Evolutionary conservation across 2,888 invertebrate genomes (phyloP), one percentile per base, ranked within the genome.

Genomic region (Heliconius charithonia): DNA sequence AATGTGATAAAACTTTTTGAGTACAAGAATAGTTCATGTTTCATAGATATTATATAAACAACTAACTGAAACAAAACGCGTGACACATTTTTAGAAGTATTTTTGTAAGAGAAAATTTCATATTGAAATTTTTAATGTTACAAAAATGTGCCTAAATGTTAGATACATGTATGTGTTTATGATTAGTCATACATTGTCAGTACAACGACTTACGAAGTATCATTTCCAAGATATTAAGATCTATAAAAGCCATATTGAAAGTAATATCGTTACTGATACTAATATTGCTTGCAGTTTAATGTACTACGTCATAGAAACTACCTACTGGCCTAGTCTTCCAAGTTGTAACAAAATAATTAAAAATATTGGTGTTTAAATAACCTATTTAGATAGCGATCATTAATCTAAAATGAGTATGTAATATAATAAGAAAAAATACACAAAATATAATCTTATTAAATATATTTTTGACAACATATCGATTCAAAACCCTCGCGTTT

Each of bases 1-100:
- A 76, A 72, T 81, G 82, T 82, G 81, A 81, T 80, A 82, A 81
- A 78, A 70, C 75, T 77, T 79, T 76, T 75, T 67, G 51, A 71
- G 72, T 79, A 79, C 76, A 73, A 72, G 72, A 72, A 41, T 25
- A 37, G 59, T 59, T 27, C 27, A 29, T 70, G 27, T 27, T 70
- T 4, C n/a, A 56, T 71, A 56, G 27, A 71, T 71, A 56, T 27
- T 70, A 29, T 71, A 71, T 29, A 27, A 56, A n/a, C 59, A 59
- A 19, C 22, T 37, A n/a, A 59, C 16, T 16, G 22, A 72, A 72
- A 56, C 16, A n/a, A 6, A 0, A 37, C 59, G n/a, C 13, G n/a
- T n/a, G 59, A n/a, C 59, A 59, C 32, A 72, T 59, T 72, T 59
- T 72, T 72, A 72, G 72, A 72, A 72, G 32, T 71, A 29, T 72